These are phyloP conservation scores for Erebia palarica DNA, from an alignment of 2,888 invertebrate species.

Conservation along the genomic window DNA sequence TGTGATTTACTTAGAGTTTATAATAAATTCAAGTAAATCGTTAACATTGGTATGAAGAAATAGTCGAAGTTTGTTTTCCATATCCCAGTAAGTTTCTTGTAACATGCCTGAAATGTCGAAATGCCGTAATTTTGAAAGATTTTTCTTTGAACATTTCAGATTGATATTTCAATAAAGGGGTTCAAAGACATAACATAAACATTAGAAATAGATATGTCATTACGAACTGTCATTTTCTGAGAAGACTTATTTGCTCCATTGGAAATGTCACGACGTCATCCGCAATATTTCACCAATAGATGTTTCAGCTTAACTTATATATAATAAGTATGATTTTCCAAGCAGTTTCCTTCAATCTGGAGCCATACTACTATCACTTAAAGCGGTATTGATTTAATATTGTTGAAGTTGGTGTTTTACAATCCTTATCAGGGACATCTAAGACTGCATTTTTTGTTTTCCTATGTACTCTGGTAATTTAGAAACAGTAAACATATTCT, in stretches of 20 bases:
- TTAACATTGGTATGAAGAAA: too few species aligned
- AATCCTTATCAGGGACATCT: too few species aligned
- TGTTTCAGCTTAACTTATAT: constrained; percentile 2
- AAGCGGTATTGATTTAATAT: too few species aligned
- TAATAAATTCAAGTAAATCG: too few species aligned
- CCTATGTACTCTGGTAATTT: not conserved
- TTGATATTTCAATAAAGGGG: not conserved
- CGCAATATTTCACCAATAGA: constrained; percentile 13
- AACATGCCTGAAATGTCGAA: not conserved
- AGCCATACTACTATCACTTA: too few species aligned
- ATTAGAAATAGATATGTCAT: constrained; percentile 18
- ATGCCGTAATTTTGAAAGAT: not conserved
- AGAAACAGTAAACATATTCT: not conserved
- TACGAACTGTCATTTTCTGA: constrained; percentile 9
- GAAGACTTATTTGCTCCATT: constrained; percentile 15
- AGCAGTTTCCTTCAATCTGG: not conserved
- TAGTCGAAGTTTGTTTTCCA: too few species aligned
- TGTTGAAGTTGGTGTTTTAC: too few species aligned
- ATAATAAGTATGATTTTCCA: constrained; percentile 5
- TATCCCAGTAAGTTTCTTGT: too few species aligned
- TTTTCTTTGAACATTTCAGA: not conserved
- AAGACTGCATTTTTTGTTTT: not conserved
- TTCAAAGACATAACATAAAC: not conserved
- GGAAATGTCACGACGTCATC: not conserved
- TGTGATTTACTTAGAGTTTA: too few species aligned